Conservation (phyloP, 2,113 vertebrate genomes). For the Anser brachyrhynchus region DNA sequence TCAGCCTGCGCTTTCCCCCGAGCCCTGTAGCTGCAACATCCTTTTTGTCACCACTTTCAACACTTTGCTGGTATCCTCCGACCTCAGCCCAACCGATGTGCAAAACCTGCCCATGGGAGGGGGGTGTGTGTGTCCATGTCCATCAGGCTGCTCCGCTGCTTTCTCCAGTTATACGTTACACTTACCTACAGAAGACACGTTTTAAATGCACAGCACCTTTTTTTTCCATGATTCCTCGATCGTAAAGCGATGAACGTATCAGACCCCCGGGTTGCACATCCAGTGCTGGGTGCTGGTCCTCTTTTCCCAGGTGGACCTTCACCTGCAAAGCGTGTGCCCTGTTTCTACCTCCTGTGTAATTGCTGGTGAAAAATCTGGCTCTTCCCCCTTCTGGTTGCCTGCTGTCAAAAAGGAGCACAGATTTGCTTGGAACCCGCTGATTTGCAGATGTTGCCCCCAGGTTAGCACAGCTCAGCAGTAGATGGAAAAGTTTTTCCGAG, state of each 20-base stretch:
- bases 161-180: fast-evolving
- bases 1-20: not conserved
- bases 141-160: not conserved
- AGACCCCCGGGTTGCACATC: not conserved
- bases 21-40: not conserved
- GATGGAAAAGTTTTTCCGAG: not conserved
- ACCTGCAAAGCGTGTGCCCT: no score
- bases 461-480: not conserved
- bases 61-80: not conserved
- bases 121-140: no score
- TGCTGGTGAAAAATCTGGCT: not conserved
- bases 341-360: not conserved
- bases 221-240: not conserved
- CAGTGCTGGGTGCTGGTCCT: not conserved
- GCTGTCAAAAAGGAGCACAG: not conserved
- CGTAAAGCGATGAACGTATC: fast-evolving
- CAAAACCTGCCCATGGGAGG: not conserved
- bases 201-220: not conserved
- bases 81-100: not conserved
- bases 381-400: not conserved
- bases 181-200: not conserved
- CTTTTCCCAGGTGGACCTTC: not conserved
- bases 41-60: not conserved
- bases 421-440: not conserved
- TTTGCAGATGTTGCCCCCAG: not conserved